Evolutionary conservation across 2,888 invertebrate species (phyloP).

Genomic region (Aleiodes alternator): DNA sequence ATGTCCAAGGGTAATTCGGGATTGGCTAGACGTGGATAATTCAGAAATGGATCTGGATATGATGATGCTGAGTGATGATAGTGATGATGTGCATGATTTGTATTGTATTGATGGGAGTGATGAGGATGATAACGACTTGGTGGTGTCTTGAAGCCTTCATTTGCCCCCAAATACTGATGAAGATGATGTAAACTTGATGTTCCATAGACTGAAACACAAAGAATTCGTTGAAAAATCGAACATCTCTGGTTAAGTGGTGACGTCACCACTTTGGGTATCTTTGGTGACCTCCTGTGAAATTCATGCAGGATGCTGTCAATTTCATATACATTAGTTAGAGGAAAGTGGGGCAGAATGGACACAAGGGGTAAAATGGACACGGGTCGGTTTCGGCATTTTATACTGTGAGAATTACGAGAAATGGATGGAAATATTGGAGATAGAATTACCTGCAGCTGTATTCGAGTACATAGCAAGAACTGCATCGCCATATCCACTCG

Average conservation of each 20-base stretch:
- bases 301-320: too few relatives aligned
- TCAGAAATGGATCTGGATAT: slow-evolving; percentile 69
- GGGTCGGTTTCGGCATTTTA: too few relatives aligned
- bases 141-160: slow-evolving; percentile 69
- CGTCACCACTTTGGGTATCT: too few relatives aligned
- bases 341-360: too few relatives aligned
- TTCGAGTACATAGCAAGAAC: slow-evolving; percentile 71
- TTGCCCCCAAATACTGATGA: slow-evolving; percentile 70
- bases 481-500: slow-evolving; percentile 67
- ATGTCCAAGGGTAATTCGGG: slow-evolving; percentile 63
- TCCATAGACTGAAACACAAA: slow-evolving; percentile 63
- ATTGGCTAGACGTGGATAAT: slow-evolving; percentile 67
- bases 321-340: too few relatives aligned
- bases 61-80: slow-evolving; percentile 61
- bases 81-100: slow-evolving; percentile 62
- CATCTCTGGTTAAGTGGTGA: too few relatives aligned
- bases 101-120: slow-evolving; percentile 66
- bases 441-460: slow-evolving; percentile 60
- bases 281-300: too few relatives aligned
- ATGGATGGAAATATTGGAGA: too few relatives aligned
- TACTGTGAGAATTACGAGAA: too few relatives aligned
- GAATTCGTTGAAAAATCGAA: too few relatives aligned
- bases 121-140: slow-evolving; percentile 67
- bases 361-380: too few relatives aligned
- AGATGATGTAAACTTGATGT: slow-evolving; percentile 70